These are phyloP conservation scores for Sussaba pulchella DNA, from an alignment of 2,888 invertebrate species.

Conservation along the genomic window DNA sequence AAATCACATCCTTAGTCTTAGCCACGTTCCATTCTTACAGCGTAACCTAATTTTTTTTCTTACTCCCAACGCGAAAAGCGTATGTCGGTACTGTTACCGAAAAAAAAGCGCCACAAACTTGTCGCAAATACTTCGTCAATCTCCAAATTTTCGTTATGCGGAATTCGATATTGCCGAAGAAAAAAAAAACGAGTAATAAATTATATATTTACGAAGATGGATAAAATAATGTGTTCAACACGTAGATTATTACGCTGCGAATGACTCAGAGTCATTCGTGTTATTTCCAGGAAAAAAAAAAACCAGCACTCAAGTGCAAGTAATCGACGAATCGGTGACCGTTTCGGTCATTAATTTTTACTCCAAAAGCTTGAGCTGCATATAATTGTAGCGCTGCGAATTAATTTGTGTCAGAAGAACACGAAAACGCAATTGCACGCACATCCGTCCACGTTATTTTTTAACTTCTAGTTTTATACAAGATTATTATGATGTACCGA, in stretches of 20 bases:
- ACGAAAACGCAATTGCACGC: slow-evolving; percentile 2
- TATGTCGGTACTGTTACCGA: not conserved
- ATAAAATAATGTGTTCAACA: slow-evolving; percentile 54
- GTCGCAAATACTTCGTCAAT: slow-evolving; percentile 39
- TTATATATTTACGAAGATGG: slow-evolving; percentile 10
- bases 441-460: slow-evolving; percentile 71
- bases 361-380: slow-evolving; percentile 8
- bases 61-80: not conserved
- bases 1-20: not conserved
- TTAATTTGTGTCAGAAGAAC: slow-evolving; percentile 7
- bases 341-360: slow-evolving; percentile 23
- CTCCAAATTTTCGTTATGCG: slow-evolving; percentile 1
- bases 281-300: slow-evolving; percentile 25
- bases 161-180: slow-evolving; percentile 17
- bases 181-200: not conserved
- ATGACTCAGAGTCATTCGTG: slow-evolving; percentile 36
- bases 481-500: slow-evolving; percentile 64
- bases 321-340: slow-evolving; percentile 49
- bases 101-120: not conserved
- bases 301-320: slow-evolving; percentile 47
- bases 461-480: slow-evolving; percentile 53
- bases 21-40: not conserved
- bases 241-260: slow-evolving; percentile 63
- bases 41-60: not conserved
- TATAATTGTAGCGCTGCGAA: not conserved